Percentiles rank a stretch among this genome's conserved stretches.
Conservation (phyloP, 2,797 vertebrate species). For the Enteromius argenteus region DNA sequence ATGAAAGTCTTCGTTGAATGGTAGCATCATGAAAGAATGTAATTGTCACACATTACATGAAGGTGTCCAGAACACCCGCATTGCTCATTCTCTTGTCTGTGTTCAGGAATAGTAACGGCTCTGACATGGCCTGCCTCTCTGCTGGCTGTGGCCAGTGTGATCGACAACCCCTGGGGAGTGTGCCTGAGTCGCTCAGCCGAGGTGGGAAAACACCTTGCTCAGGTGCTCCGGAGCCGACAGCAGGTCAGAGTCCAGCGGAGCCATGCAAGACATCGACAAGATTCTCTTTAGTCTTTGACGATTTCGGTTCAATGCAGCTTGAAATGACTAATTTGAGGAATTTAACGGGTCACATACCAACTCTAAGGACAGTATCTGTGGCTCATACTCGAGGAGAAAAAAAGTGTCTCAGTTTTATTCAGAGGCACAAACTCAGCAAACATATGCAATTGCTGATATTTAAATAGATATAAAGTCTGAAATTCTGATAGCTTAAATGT, state of each 20-base stretch:
- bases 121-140: constrained; percentile 92
- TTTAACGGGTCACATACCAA: not conserved
- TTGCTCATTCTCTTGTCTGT: not conserved
- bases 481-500: not conserved
- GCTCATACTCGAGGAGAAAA: not conserved
- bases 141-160: constrained; percentile 88
- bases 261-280: not conserved
- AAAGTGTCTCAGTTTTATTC: not conserved
- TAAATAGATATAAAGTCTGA: not conserved
- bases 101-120: constrained; percentile 88
- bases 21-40: not conserved
- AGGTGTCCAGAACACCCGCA: not conserved
- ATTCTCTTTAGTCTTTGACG: not conserved
- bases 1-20: not conserved
- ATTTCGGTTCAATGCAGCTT: not conserved
- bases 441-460: not conserved
- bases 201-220: constrained; percentile 95
- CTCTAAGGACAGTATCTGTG: not conserved
- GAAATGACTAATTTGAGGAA: not conserved
- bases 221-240: constrained; percentile 87
- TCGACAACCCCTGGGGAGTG: constrained; percentile 97
- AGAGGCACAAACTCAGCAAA: not conserved
- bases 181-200: constrained; percentile 93
- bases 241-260: constrained; percentile 82
- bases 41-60: not conserved